These are phyloP conservation scores for Cantharis rufa DNA, from an alignment of 2,888 invertebrate genomes.

Conservation along the genomic window DNA sequence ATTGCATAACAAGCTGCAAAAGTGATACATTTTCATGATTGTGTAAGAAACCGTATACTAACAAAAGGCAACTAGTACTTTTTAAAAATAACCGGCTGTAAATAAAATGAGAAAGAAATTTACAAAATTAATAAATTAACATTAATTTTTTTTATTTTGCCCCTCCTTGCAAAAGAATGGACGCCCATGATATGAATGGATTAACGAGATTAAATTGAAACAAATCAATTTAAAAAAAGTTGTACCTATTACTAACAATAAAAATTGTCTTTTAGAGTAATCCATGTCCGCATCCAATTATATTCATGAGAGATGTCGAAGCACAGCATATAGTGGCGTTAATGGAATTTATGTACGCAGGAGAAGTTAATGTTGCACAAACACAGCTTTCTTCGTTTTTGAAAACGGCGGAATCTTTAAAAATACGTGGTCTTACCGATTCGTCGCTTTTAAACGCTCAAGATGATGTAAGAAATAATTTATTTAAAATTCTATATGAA, in stretches of 20 bases:
- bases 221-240: neutral
- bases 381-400: slow-evolving; percentile 76
- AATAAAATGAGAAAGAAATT: too few species aligned
- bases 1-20: too few species aligned
- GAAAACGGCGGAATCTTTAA: slow-evolving; percentile 77
- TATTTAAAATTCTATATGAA: neutral
- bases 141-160: too few species aligned
- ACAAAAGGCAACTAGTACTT: too few species aligned
- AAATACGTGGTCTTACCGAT: slow-evolving; percentile 78
- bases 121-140: too few species aligned
- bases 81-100: too few species aligned
- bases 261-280: slow-evolving; percentile 65
- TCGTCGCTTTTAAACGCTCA: slow-evolving; percentile 56
- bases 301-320: slow-evolving; percentile 83
- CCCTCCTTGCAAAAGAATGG: too few species aligned
- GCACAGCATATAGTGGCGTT: slow-evolving; percentile 77
- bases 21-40: too few species aligned
- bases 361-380: slow-evolving; percentile 82
- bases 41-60: too few species aligned
- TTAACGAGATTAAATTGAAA: too few species aligned
- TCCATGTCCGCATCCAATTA: slow-evolving; percentile 83
- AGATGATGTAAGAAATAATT: slow-evolving; percentile 53
- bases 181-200: too few species aligned
- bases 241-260: neutral
- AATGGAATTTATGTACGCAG: slow-evolving; percentile 84